These are phyloP conservation scores for Pachliopta kotzebuea DNA, from an alignment of 2,888 invertebrate genomes.

Conservation along the genomic window DNA sequence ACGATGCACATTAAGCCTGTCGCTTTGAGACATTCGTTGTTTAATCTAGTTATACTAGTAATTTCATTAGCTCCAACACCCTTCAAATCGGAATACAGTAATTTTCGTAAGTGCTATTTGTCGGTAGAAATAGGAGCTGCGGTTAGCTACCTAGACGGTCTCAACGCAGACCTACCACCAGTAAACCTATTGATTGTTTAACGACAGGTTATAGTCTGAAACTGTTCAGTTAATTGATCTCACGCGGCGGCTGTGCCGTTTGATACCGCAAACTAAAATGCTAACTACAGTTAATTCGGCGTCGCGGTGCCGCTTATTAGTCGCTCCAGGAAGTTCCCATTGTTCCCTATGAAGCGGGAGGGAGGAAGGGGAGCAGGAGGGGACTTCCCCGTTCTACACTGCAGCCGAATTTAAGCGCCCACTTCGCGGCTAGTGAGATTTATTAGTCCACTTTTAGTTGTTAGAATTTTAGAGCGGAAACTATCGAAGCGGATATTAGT, in stretches of 20 bases:
- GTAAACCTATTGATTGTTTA: too few relatives aligned
- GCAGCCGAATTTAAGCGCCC: conserved; percentile 37
- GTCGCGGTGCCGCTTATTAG: conserved; percentile 40
- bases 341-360: conserved; percentile 33
- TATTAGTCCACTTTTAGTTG: conserved; percentile 27
- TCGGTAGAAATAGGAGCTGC: too few relatives aligned
- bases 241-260: conserved; percentile 25
- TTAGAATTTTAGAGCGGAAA: conserved; percentile 23
- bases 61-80: too few relatives aligned
- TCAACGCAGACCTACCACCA: too few relatives aligned
- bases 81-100: too few relatives aligned
- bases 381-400: conserved; percentile 29
- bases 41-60: too few relatives aligned
- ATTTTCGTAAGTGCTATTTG: too few relatives aligned
- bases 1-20: too few relatives aligned
- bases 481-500: neutral
- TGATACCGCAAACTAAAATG: conserved; percentile 38
- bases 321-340: conserved; percentile 40
- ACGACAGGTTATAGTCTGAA: too few relatives aligned
- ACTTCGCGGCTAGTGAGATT: conserved; percentile 26
- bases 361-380: conserved; percentile 30
- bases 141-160: too few relatives aligned
- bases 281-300: conserved; percentile 43
- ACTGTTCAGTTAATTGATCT: conserved; percentile 4
- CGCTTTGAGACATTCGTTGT: too few relatives aligned